phyloP scores from a whole-genome alignment of 2,888 invertebrate genomes.

The Pachymerium ferrugineum region DNA sequence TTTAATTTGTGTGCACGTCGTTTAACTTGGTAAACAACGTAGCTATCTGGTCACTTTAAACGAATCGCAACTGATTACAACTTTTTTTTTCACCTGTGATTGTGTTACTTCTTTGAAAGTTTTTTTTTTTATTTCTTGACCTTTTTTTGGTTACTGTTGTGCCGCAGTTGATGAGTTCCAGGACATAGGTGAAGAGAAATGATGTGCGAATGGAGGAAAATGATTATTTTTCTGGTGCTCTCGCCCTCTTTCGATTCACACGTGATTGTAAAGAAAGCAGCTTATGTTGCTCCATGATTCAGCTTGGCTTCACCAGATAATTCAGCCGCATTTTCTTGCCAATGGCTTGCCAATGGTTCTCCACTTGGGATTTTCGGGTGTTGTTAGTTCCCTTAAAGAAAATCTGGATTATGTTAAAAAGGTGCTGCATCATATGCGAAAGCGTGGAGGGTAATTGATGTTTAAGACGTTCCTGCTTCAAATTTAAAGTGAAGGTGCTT shows the following conservation, averaged over 20 bases:
- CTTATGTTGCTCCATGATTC: constrained; percentile 27
- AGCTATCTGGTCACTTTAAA: too few relatives aligned
- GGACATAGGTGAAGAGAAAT: constrained; percentile 2
- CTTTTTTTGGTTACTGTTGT: too few relatives aligned
- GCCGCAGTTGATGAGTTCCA: not conserved
- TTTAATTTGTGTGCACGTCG: too few relatives aligned
- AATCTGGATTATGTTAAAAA: constrained; percentile 27
- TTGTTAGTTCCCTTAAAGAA: constrained; percentile 23
- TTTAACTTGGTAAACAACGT: too few relatives aligned
- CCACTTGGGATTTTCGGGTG: not conserved
- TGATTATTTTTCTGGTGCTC: constrained; percentile 17
- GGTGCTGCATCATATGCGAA: constrained; percentile 7
- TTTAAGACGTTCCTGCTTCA: constrained; percentile 8
- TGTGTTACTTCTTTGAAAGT: too few relatives aligned
- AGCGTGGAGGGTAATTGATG: not conserved
- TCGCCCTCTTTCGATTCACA: constrained; percentile 21
- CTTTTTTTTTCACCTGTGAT: too few relatives aligned
- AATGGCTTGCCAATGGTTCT: not conserved
- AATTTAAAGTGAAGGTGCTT: not conserved
- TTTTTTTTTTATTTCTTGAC: too few relatives aligned
- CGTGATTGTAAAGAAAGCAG: constrained; percentile 27
- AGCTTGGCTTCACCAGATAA: constrained; percentile 15
- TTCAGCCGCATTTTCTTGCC: not conserved
- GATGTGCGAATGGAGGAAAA: constrained; percentile 7
- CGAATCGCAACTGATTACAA: too few relatives aligned